These are phyloP conservation scores for Arbacia lixula DNA, from an alignment of 53 echinoderm and acorn worm genomes.

Conservation along the genomic window DNA sequence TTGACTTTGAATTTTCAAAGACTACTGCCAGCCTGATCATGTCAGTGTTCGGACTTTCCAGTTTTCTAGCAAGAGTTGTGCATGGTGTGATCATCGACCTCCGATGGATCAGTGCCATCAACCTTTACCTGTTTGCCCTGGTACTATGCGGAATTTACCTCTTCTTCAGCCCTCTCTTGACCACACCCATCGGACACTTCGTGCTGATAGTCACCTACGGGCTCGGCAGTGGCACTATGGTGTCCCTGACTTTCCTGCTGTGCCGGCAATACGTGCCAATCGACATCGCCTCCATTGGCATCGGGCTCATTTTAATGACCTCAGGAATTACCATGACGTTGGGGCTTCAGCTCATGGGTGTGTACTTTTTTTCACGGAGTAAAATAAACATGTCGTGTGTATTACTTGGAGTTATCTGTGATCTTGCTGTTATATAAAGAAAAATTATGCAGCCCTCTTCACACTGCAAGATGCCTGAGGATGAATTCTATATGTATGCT, in stretches of 20 bases:
- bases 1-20: constrained; percentile 41
- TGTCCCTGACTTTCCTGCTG: background rate
- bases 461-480: too few species aligned
- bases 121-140: constrained; percentile 27
- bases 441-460: too few species aligned
- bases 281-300: background rate
- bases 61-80: constrained; percentile 35
- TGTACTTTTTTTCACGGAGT: too few species aligned
- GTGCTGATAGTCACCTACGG: background rate
- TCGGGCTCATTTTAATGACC: background rate
- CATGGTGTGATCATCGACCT: constrained; percentile 58
- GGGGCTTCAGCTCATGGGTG: constrained; percentile 30
- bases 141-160: constrained; percentile 9
- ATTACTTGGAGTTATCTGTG: background rate
- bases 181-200: constrained; percentile 10
- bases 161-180: constrained; percentile 22
- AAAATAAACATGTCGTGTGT: background rate
- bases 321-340: background rate
- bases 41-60: constrained; percentile 51
- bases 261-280: constrained; percentile 10
- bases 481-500: too few species aligned
- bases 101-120: constrained; percentile 11
- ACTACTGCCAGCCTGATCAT: constrained; percentile 59
- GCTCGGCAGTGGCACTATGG: background rate
- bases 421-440: background rate